phyloP scores from a whole-genome alignment of 2,113 vertebrate genomes.

The Lycaon pictus region DNA sequence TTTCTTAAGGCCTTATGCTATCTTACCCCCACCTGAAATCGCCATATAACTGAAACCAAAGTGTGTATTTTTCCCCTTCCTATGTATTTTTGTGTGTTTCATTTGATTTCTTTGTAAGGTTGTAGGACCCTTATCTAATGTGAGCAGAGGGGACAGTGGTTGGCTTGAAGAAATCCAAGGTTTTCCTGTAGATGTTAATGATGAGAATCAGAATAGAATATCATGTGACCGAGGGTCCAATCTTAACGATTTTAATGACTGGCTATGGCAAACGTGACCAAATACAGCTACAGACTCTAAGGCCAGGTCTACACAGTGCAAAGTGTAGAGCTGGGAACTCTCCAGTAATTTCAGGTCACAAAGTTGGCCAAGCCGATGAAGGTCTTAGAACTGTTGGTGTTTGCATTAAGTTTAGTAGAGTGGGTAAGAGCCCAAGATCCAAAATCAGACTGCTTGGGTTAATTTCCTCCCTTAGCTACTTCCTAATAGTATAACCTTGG shows the following conservation, averaged over 20 bases:
- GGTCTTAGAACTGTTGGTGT: background rate
- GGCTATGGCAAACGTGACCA: background rate
- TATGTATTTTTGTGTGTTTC: background rate
- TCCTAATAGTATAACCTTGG: background rate
- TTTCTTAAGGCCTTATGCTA: background rate
- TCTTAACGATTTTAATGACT: conserved; percentile 2
- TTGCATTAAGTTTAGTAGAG: background rate
- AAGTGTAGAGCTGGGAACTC: background rate
- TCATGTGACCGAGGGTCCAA: background rate
- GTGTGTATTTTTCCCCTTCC: background rate
- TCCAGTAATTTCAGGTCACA: background rate
- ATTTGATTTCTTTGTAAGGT: background rate
- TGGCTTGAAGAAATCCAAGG: background rate
- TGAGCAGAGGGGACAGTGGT: background rate
- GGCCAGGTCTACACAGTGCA: background rate
- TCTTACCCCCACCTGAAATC: background rate
- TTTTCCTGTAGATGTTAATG: background rate
- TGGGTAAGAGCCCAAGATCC: background rate
- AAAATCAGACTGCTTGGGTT: background rate
- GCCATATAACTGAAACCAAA: background rate
- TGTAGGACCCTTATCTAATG: background rate
- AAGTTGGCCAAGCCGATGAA: background rate
- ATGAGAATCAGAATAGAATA: background rate
- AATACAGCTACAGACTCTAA: background rate
- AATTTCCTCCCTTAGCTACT: background rate